These are phyloP conservation scores for Chlorospingus semifuscus DNA, from an alignment of 2,797 vertebrate species.

Conservation along the genomic window DNA sequence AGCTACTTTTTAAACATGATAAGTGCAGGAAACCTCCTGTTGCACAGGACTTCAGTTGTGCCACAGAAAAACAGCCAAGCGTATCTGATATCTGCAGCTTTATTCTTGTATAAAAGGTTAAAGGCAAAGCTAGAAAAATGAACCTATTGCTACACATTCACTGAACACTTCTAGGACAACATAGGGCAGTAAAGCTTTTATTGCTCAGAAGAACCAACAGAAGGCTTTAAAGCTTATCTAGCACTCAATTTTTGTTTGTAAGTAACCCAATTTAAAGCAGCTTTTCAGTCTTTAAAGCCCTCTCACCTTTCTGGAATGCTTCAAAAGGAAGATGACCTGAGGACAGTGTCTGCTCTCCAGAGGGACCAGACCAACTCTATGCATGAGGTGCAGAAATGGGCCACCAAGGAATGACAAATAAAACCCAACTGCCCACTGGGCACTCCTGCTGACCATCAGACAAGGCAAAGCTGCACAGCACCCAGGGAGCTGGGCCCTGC, in stretches of 20 bases:
- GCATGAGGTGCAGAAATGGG: not conserved
- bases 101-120: not conserved
- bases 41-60: not conserved
- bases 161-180: not conserved
- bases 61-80: not conserved
- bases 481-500: not conserved
- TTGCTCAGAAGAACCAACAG: not conserved
- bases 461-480: not conserved
- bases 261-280: not conserved
- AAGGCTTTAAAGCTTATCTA: constrained; percentile 26
- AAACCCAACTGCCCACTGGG: not conserved
- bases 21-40: not conserved
- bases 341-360: not conserved
- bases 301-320: constrained; percentile 23
- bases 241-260: constrained; percentile 5
- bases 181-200: constrained; percentile 11
- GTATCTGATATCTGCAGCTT: constrained; percentile 6
- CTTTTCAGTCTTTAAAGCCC: constrained; percentile 15
- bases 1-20: not conserved
- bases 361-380: not conserved
- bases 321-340: constrained; percentile 46
- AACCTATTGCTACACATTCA: not conserved
- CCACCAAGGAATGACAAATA: not conserved
- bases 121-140: constrained; percentile 43
- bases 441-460: not conserved